These are phyloP conservation scores for Nasonia vitripennis DNA, from an alignment of 1,140 invertebrate genomes.

Conservation along the genomic window DNA sequence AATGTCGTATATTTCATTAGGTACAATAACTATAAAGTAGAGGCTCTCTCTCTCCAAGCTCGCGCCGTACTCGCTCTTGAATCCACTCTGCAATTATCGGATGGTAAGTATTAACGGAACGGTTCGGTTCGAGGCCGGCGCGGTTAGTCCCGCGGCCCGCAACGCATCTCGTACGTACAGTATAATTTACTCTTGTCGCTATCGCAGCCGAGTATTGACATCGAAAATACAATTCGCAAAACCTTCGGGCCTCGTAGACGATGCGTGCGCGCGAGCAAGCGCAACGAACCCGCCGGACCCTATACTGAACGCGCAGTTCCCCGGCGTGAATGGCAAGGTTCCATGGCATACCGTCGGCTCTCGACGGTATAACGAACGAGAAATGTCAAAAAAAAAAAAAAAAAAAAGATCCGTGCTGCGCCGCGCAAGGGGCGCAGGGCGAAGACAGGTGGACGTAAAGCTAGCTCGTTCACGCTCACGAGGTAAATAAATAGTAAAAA, in stretches of 20 bases:
- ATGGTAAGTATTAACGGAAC: conserved; percentile 61
- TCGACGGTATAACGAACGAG: conserved; percentile 56
- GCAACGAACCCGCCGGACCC: too few relatives aligned
- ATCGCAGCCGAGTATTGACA: conserved; percentile 55
- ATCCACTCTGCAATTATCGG: conserved; percentile 50
- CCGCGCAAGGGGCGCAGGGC: conserved; percentile 51
- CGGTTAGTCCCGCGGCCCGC: not conserved
- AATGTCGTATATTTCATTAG: conserved; percentile 68
- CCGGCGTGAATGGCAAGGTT: conserved; percentile 69
- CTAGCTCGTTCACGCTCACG: conserved; percentile 47
- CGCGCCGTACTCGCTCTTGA: conserved; percentile 53
- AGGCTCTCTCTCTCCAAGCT: conserved; percentile 58
- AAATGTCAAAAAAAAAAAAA: conserved; percentile 53
- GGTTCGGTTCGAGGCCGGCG: conserved; percentile 33
- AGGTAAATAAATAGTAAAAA: conserved; percentile 69
- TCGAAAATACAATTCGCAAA: conserved; percentile 65
- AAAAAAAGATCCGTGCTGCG: conserved; percentile 55
- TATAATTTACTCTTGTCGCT: not conserved
- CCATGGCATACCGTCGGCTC: conserved; percentile 66
- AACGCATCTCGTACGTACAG: too few relatives aligned
- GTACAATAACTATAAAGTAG: conserved; percentile 67
- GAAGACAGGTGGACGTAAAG: conserved; percentile 27
- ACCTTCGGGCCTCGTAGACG: conserved; percentile 56
- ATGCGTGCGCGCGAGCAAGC: too few relatives aligned
- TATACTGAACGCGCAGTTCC: conserved; percentile 56